Evolutionary conservation across 2,113 vertebrate genomes (phyloP), one percentile per base, ranked within the genome.

Genomic region (Paralichthys olivaceus): DNA sequence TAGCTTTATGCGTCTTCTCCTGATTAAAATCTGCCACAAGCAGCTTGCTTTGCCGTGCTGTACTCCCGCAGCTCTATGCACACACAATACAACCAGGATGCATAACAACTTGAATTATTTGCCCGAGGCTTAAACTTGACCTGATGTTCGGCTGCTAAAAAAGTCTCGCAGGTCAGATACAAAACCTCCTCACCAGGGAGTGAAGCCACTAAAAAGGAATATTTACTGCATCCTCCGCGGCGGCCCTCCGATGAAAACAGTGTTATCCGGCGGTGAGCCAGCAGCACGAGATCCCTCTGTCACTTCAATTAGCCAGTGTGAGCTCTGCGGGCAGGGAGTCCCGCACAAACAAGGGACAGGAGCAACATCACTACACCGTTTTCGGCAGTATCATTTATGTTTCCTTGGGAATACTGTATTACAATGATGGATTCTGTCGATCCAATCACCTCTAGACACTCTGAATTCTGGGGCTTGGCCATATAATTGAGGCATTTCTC

Each of bases 301-400:
- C 87, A 86, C 87, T 86, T 90, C 83, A 80, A 90, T 90, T 85
- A 89, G 73, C 70, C 77, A 58, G 69, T 56, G 74, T 70, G 53
- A 77, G 83, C 77, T 76, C 59, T 66, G 75, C 64, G 37, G 79
- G 68, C 59, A 26, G 87, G 81, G 86, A 87, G 83, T 80, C 79
- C 83, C 60, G 14, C 57, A 75, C 75, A 85, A 84, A 84, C 73
- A 70, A 76, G 54, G 22, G 59, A 84, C 77, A 70, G 43, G 72
- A 62, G 77, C 71, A 81, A 76, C 77, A 54, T 69, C 67, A 63
- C 81, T 32, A 56, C 20, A 8, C 34, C 11, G 7, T 45, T 72
- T 14, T 13, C 13, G 17, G 29, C 26, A 49, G 58, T 23, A 17
- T 51, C 12, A 5, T 26, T 34, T 45, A 5, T 19, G 45, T 19